A percentile compares a stretch with the other conserved stretches of the same genome.
phyloP scores from a whole-genome alignment of 2,797 vertebrate species.

The Rhinophrynus dorsalis region DNA sequence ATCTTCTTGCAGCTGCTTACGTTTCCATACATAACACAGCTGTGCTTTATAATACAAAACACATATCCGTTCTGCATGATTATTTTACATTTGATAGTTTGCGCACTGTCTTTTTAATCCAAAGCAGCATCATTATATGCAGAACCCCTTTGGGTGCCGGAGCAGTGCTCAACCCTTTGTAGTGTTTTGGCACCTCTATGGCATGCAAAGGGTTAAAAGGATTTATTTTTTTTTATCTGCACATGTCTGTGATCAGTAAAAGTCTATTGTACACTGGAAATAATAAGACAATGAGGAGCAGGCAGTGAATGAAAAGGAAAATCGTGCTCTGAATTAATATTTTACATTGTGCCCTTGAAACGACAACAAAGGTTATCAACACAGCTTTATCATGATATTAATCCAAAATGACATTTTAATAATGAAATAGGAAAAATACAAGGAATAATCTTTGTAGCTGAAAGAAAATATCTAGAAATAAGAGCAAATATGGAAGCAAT shows the following conservation, averaged over 20 bases:
- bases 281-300: conserved; percentile 26
- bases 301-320: conserved; percentile 18
- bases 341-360: conserved; percentile 53
- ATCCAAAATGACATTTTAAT: conserved; percentile 12
- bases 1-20: conserved; percentile 33
- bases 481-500: not conserved
- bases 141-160: not conserved
- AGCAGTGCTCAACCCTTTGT: no score
- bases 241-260: conserved; percentile 2
- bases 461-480: not conserved
- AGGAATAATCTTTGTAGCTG: not conserved
- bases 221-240: not conserved
- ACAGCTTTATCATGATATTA: conserved; percentile 27
- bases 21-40: conserved; percentile 14
- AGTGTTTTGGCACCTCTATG: no score
- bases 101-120: not conserved
- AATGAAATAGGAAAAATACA: conserved; percentile 20
- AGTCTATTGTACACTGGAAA: not conserved
- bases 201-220: no score
- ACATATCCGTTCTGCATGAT: not conserved
- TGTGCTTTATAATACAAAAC: not conserved
- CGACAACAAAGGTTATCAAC: conserved; percentile 58
- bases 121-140: not conserved
- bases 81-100: not conserved
- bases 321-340: conserved; percentile 51